Evolutionary conservation across 2,113 vertebrate genomes (phyloP), one percentile per base, ranked within the genome.

Genomic region (Uropsilus gracilis): DNA sequence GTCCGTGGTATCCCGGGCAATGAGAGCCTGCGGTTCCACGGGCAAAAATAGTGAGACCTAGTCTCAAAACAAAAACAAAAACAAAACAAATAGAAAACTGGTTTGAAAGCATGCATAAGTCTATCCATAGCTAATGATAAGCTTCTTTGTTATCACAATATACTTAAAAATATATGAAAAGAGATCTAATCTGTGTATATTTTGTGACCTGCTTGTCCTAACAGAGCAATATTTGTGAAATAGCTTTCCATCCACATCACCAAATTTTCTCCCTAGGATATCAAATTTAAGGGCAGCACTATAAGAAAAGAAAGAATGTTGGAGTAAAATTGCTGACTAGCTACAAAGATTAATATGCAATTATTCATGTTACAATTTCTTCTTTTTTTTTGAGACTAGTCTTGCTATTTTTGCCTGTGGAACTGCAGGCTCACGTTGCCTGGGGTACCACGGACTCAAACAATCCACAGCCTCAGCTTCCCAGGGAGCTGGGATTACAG

Each of bases 291-390:
- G 44, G 63, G 20, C 55, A 90, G n/a, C 32, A 84, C 42, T 77
- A 76, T 89, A 42, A 68, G 50, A 39, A 89, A 75, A 88, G 77
- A 91, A 42, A 46, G 39, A 89, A 78, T 63, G 68, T 63, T 83
- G 68, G 55, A 72, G 81, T 72, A 80, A 39, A 69, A 72, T 72
- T 81, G 10, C 44, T 72, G 44, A 81, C 68, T 82, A 88, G 73
- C 78, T 68, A 76, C 16, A 68, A 57, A 57, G 9, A 55, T 76
- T 48, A n/a, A 89, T 48, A 76, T 68, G 59, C 28, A 89, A 76
- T 10, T 39, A 7, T 76, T 57, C 55, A 32, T 64, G 12, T 66
- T 55, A 44, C 24, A 32, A 69, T 68, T 83, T 82, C 81, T 82
- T n/a, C n/a, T n/a, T n/a, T n/a, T n/a, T n/a, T n/a, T n/a, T n/a